These are phyloP conservation scores for Zaprionus capensis DNA, from an alignment of 1,140 invertebrate genomes.

Conservation along the genomic window DNA sequence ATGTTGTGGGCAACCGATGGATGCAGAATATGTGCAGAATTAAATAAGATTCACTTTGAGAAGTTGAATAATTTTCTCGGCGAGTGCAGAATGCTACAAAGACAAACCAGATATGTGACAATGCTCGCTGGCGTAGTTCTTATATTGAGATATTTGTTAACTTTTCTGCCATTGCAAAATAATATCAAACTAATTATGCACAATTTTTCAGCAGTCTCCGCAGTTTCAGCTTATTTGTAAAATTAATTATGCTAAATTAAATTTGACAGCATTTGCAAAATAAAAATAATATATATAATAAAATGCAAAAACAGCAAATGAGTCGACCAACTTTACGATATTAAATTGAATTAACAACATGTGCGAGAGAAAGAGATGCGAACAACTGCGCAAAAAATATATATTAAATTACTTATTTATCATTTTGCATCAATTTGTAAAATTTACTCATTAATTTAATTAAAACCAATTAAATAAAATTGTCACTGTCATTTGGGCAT, in stretches of 20 bases:
- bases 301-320: constrained; percentile 20
- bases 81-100: neutral
- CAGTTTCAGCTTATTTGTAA: constrained; percentile 42
- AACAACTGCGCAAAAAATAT: constrained; percentile 38
- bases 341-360: constrained; percentile 77
- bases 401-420: constrained; percentile 83
- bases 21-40: neutral
- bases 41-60: neutral
- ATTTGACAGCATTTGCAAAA: constrained; percentile 70
- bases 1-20: constrained; percentile 20
- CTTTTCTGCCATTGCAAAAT: constrained; percentile 10
- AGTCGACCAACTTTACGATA: constrained; percentile 57
- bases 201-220: constrained; percentile 19
- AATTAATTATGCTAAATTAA: constrained; percentile 78
- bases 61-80: neutral
- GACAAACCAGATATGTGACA: neutral
- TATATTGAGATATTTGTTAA: neutral
- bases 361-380: neutral
- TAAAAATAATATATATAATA: constrained; percentile 48
- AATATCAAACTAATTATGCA: constrained; percentile 43
- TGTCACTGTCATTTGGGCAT: constrained; percentile 82
- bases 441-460: constrained; percentile 83
- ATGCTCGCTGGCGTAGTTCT: neutral
- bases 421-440: constrained; percentile 83
- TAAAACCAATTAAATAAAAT: constrained; percentile 83